Conservation (phyloP, 2,888 invertebrate genomes). For the Macaria notata region DNA sequence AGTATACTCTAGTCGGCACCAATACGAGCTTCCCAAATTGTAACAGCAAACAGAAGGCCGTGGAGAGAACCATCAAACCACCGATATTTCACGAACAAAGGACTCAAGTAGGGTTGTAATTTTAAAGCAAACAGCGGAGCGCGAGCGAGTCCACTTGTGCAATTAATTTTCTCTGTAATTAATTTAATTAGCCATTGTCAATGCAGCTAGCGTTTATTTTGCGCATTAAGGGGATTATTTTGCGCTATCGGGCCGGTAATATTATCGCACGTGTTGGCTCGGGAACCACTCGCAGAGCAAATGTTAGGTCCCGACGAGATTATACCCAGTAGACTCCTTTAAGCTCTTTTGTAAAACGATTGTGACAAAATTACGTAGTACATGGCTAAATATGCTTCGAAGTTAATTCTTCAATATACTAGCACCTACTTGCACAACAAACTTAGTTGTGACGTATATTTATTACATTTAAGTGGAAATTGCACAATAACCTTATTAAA, state of each 20-base stretch:
- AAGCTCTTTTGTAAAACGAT: no score
- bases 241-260: conserved; percentile 45
- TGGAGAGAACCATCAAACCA: background rate
- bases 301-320: background rate
- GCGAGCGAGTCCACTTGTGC: conserved; percentile 25
- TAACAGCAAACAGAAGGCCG: no score
- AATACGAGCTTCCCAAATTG: no score
- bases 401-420: no score
- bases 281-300: conserved; percentile 20
- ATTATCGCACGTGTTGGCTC: conserved; percentile 48
- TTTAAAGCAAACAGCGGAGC: conserved; percentile 25
- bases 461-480: no score
- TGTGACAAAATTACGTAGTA: no score
- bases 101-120: conserved; percentile 16
- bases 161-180: conserved; percentile 41
- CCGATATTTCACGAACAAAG: conserved; percentile 2
- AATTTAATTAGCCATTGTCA: conserved; percentile 45
- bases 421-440: no score
- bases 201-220: conserved; percentile 50
- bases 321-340: no score
- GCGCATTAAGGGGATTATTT: conserved; percentile 50
- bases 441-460: no score
- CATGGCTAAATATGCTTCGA: no score
- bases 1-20: no score
- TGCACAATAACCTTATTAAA: no score